Evolutionary conservation across 2,113 vertebrate species (phyloP), one percentile per base, ranked within the genome.

Genomic region (Vulpes lagopus): DNA sequence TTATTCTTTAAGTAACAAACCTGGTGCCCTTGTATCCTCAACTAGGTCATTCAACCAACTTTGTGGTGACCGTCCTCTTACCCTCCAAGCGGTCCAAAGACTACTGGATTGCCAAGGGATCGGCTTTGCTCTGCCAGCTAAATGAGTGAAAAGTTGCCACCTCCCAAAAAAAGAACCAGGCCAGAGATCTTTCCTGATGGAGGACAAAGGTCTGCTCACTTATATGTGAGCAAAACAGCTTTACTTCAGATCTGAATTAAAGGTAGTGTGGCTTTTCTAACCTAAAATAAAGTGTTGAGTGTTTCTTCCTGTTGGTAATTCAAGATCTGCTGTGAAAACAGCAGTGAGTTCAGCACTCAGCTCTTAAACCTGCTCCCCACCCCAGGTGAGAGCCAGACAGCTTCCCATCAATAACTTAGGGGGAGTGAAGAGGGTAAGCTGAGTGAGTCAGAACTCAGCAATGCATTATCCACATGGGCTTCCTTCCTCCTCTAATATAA

Each of bases 101-200:
- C 86, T 99, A 99, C 71, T 99, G 99, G 99, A 99, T 99, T 91
- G 98, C 98, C 91, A 99, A 99, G 98, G 98, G 98, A 5, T 99
- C 99, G 0, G 98, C 98, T 22, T 95, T 99, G 55, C 98, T 99
- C 94, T 99, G 98, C 96, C 98, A 99, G 87, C 93, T 99, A 80
- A 98, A 98, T 91, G 99, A 99, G 35, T 99, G 98, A 98, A 12
- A n/a, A 80, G 16, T 12, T 9, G 14, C 8, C 9, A 6, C 2
- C 86, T 96, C 43, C 2, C 51, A 11, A 23, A 35, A 15, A 59
- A n/a, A 84, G 71, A 43, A 90, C 14, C 25, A 23, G 51, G 32
- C 51, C 71, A 59, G 65, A 64, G 51, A 35, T 8, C 30, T 11
- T 53, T 82, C 11, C 9, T 27, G 49, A 64, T 12, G 14, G 5